Evolutionary conservation across 2,797 vertebrate species (phyloP).

Genomic region (Mallotus villosus): DNA sequence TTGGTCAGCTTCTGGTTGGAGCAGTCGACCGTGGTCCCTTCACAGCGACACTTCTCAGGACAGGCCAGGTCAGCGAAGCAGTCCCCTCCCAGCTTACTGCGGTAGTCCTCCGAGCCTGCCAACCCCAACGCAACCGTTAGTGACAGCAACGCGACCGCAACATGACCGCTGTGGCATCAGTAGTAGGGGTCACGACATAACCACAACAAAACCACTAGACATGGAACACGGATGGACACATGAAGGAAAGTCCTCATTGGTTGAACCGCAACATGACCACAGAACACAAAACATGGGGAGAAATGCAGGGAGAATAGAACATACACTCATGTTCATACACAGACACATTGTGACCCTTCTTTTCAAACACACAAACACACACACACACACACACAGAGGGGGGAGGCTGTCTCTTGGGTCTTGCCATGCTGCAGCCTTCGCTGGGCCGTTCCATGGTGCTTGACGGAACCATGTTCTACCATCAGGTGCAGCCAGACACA

Average conservation of each 20-base stretch:
- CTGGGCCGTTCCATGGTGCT: constrained; percentile 99
- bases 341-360: constrained; percentile 28
- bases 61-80: constrained; percentile 97
- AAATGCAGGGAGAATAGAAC: constrained; percentile 23
- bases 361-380: constrained; percentile 34
- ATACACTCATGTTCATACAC: constrained; percentile 11
- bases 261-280: neutral
- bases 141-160: constrained; percentile 8
- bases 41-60: constrained; percentile 96
- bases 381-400: constrained; percentile 40
- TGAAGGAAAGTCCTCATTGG: neutral
- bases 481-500: constrained; percentile 95
- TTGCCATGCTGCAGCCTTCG: constrained; percentile 95
- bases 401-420: constrained; percentile 77
- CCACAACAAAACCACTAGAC: constrained; percentile 11
- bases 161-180: constrained; percentile 30
- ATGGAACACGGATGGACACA: constrained; percentile 15
- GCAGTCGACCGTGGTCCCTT: constrained; percentile 96
- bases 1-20: constrained; percentile 96
- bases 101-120: constrained; percentile 96
- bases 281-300: neutral
- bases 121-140: constrained; percentile 19
- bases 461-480: constrained; percentile 99
- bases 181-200: constrained; percentile 36
- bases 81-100: constrained; percentile 94